phyloP scores from a whole-genome alignment of 2,113 vertebrate genomes.

The Percopsis transmontana region DNA sequence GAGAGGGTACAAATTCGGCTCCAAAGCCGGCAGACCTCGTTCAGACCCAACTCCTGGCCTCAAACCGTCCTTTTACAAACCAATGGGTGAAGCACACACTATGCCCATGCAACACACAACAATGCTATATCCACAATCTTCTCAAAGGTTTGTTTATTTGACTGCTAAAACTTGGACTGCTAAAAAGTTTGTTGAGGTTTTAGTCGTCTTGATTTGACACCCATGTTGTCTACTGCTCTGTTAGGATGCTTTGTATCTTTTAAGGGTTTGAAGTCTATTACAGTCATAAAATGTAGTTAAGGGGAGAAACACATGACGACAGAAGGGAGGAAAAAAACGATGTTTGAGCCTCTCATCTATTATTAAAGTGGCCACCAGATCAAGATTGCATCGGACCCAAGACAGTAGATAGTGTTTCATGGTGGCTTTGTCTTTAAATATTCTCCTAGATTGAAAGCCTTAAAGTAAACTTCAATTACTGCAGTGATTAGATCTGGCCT shows the following conservation, averaged over 20 bases:
- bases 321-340: conserved; percentile 55
- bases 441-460: conserved; percentile 80
- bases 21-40: too few relatives aligned
- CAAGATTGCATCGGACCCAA: conserved; percentile 62
- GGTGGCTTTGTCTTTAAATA: conserved; percentile 79
- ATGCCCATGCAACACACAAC: too few relatives aligned
- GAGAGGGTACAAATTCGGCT: too few relatives aligned
- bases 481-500: conserved; percentile 80
- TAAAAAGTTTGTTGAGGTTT: too few relatives aligned
- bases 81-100: too few relatives aligned
- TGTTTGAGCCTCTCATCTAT: conserved; percentile 74
- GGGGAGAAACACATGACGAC: conserved; percentile 32
- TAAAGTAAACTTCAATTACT: conserved; percentile 83
- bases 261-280: background rate
- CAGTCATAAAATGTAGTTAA: background rate
- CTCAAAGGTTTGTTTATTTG: too few relatives aligned
- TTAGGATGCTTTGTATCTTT: background rate
- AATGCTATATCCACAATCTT: too few relatives aligned
- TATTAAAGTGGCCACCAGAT: conserved; percentile 73
- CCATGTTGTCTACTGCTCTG: background rate
- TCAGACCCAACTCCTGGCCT: too few relatives aligned
- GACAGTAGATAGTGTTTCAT: conserved; percentile 80
- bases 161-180: too few relatives aligned
- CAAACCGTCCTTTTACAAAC: too few relatives aligned
- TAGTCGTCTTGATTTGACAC: too few relatives aligned